Evolutionary conservation across 2,113 vertebrate genomes (phyloP).

Genomic region (Budorcas taxicolor): DNA sequence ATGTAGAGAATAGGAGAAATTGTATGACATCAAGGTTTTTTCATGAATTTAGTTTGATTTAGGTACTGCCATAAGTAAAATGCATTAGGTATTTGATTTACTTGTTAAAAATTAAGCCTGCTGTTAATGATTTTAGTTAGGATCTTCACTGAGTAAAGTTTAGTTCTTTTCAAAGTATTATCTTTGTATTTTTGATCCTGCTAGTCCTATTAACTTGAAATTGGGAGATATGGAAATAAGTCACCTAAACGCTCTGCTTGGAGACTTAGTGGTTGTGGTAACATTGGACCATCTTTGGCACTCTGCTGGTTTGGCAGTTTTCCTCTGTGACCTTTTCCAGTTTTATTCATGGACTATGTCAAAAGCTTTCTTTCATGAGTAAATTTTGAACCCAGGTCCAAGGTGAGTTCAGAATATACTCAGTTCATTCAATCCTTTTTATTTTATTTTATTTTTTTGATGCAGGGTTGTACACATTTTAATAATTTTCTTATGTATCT

Average conservation of each 20-base stretch:
- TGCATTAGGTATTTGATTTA: neutral
- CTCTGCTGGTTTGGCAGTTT: constrained; percentile 57
- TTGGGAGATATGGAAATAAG: constrained; percentile 46
- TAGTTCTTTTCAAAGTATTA: constrained; percentile 38
- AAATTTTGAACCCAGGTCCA: constrained; percentile 77
- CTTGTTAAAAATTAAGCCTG: constrained; percentile 18
- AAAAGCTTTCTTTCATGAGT: constrained; percentile 77
- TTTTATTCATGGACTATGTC: constrained; percentile 68
- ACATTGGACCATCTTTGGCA: constrained; percentile 48
- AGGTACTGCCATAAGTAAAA: neutral
- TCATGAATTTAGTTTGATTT: constrained; percentile 28
- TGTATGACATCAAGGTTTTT: neutral
- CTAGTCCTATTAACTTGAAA: constrained; percentile 51
- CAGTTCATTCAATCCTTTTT: constrained; percentile 77
- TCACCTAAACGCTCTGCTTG: constrained; percentile 24
- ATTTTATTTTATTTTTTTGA: constrained; percentile 31
- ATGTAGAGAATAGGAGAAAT: neutral
- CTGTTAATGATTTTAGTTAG: constrained; percentile 27
- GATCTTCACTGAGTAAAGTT: constrained; percentile 27
- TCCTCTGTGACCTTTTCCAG: constrained; percentile 63
- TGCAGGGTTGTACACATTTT: constrained; percentile 79
- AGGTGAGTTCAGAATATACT: constrained; percentile 83
- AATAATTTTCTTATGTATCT: constrained; percentile 83
- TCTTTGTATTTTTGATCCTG: constrained; percentile 51
- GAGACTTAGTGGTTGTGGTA: constrained; percentile 33